Base-by-base conservation (phyloP, 2,113 vertebrate genomes). In the Seriola quinqueradiata region DNA sequence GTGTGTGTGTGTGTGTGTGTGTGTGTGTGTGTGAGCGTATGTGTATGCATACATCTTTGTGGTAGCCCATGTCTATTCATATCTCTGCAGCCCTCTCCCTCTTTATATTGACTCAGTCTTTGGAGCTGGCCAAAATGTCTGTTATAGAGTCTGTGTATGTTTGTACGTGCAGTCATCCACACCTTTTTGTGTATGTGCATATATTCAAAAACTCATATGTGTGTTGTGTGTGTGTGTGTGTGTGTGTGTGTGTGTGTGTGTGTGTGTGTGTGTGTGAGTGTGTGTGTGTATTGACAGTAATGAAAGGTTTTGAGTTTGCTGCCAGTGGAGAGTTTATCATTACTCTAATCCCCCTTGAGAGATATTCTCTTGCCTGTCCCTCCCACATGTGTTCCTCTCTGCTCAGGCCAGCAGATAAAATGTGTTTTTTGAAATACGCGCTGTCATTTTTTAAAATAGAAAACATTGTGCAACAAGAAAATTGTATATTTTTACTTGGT, bases 271-370 rank as follows among this genome's bases (percentile, higher is more conserved):
- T 25, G 25, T 25, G 25, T 25, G 25, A 1, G 25, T 25, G 2
- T 28, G 32, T 4, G 42, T 63, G 34, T 55, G 55, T 48, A 63
- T 54, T 75, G 84, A 89, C 72, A 70, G 52, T 85, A 87, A 89
- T 88, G 84, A 91, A 81, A 36, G 89, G 77, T 92, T 92, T 80
- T 71, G 76, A 83, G 85, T 85, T 92, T 84, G 75, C 70, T 83
- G 75, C 74, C 16, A 58, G 60, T 61, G 36, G 72, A 87, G 79
- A 88, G 79, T 92, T 88, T 74, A 79, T 87, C 80, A 85, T 88
- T 79, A 78, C 84, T 87, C 70, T 84, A 91, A 92, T 87, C 77
- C 84, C 81, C 78, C 75, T 46, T 58, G 79, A 87, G 80, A 86
- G 69, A 86, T 21, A 71, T 83, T 81, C 71, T 80, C 68, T 70